Percentiles rank a stretch among this genome's conserved stretches.
These are phyloP conservation scores for Chrysolina americana DNA, from an alignment of 2,888 invertebrate species.

Conservation along the genomic window DNA sequence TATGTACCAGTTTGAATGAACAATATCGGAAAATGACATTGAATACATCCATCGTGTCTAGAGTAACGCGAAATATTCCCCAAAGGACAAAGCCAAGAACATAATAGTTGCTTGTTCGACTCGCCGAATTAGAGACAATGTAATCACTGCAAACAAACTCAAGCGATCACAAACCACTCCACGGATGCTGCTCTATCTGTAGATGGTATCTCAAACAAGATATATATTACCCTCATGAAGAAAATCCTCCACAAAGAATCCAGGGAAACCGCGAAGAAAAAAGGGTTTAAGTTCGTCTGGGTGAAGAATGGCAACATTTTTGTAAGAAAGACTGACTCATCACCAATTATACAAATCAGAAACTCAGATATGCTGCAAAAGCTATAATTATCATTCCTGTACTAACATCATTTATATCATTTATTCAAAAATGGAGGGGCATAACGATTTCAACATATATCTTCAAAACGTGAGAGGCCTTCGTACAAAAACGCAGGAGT, in stretches of 20 bases:
- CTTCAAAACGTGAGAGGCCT: neutral
- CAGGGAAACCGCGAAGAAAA: slow-evolving; percentile 9
- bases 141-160: slow-evolving; percentile 17
- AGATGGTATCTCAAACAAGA: slow-evolving; percentile 25
- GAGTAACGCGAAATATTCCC: slow-evolving; percentile 7
- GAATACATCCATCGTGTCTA: slow-evolving; percentile 1
- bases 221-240: neutral
- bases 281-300: slow-evolving; percentile 22
- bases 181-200: slow-evolving; percentile 13
- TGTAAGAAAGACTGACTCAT: slow-evolving; percentile 23
- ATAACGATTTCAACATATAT: neutral
- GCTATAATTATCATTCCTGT: neutral
- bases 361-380: slow-evolving; percentile 12
- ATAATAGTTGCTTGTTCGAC: slow-evolving; percentile 24
- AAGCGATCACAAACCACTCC: slow-evolving; percentile 17
- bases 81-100: slow-evolving; percentile 9
- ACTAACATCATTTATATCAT: neutral
- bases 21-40: slow-evolving; percentile 1
- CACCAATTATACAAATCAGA: slow-evolving; percentile 18
- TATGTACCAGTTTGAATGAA: neutral
- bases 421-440: neutral
- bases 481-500: neutral
- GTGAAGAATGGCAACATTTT: slow-evolving; percentile 19
- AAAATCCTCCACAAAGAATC: slow-evolving; percentile 19
- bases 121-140: slow-evolving; percentile 13